Conservation (phyloP, 92 coral and sea anemone genomes). For the Palythoa grandiflora region DNA sequence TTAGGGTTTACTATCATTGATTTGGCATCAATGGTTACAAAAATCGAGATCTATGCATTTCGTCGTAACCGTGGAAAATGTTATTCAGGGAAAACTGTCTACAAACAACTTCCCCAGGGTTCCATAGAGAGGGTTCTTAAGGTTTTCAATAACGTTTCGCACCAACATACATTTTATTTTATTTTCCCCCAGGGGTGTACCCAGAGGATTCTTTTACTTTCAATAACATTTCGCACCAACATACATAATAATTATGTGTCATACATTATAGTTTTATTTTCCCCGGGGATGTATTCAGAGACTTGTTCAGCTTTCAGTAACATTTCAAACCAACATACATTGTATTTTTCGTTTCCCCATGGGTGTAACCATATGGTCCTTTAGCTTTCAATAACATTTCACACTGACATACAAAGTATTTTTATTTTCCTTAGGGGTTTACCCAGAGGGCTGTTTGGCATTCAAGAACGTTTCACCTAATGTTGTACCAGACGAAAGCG, state of each 20-base stretch:
- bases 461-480: constrained; percentile 91
- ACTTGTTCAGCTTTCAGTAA: constrained; percentile 86
- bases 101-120: constrained; percentile 40
- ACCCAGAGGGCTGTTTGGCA: constrained; percentile 93
- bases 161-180: constrained; percentile 23
- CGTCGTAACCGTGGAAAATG: no score
- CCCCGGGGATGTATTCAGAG: background rate
- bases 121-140: constrained; percentile 82
- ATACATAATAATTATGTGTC: no score
- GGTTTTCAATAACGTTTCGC: constrained; percentile 80
- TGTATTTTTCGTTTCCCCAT: constrained; percentile 29
- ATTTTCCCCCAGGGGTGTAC: constrained; percentile 69
- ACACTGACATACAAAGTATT: constrained; percentile 35
- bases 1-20: background rate
- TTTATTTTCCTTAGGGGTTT: constrained; percentile 63
- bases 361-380: constrained; percentile 80
- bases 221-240: constrained; percentile 72
- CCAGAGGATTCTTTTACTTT: constrained; percentile 92
- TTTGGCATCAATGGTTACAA: no score
- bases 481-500: constrained; percentile 95
- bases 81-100: no score
- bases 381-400: constrained; percentile 81
- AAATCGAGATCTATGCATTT: no score
- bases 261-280: background rate
- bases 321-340: constrained; percentile 59